Evolutionary conservation across 2,797 vertebrate species (phyloP), one percentile per base, ranked within the genome.

Genomic region (Diplodus puntazzo): DNA sequence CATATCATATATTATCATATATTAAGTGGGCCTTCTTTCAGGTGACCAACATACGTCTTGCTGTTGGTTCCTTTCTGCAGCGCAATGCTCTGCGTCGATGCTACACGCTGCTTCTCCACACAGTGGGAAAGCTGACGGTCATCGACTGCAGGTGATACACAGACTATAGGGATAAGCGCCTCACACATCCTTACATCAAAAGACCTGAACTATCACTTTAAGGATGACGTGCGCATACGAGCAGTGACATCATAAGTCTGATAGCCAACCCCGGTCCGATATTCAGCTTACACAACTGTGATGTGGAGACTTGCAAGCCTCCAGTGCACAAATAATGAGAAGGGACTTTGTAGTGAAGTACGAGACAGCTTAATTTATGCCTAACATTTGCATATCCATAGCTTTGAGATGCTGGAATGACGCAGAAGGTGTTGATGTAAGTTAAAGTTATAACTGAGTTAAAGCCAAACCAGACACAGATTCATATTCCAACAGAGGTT

Each of bases 211-310:
- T 34, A 34, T 34, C 34, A 9, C 34, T 34, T 65, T 39, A 13
- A 42, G 20, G 43, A 30, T 14, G 11, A 12, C n/a, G 18, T 52
- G 46, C 12, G 21, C 0, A 12, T 21, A 21, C 4, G 11, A 48
- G 0, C 5, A 27, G 14, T 54, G 64, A 50, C 39, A 17, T 46
- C 55, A n/a, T 11, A 23, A 16, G 17, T 49, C 25, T 49, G 62
- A 10, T 7, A 49, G 69, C 55, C 46, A 79, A 55, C 69, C 14
- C 1, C 18, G 14, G n/a, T 55, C 1, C 66, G 27, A 12, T 14
- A n/a, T 13, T 30, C 57, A 66, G 46, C 30, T 68, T 14, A 27
- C 27, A 54, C 49, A 78, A 66, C 58, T 9, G 57, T 80, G 39
- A 30, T 14, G 23, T 23, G 21, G 23, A 71, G 30, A 52, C 34